phyloP scores from a whole-genome alignment of 1,140 invertebrate genomes.

The Cecropterus lyciades region DNA sequence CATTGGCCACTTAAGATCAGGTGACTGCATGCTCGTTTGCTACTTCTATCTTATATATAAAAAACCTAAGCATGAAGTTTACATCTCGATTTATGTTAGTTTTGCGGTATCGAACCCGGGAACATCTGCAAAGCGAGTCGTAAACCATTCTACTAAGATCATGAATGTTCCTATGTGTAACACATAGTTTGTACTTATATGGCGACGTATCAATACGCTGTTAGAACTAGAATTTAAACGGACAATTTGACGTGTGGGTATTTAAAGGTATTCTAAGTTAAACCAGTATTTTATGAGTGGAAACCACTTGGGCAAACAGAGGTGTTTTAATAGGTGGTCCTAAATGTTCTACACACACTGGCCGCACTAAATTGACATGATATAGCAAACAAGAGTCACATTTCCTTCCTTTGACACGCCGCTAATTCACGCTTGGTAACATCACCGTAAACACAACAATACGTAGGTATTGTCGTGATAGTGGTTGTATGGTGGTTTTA shows the following conservation, averaged over 20 bases:
- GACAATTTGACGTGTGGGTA: neutral
- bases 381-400: constrained; percentile 44
- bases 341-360: constrained; percentile 43
- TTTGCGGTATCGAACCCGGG: too few relatives aligned
- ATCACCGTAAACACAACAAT: neutral
- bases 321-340: constrained; percentile 56
- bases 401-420: constrained; percentile 40
- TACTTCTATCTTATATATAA: too few relatives aligned
- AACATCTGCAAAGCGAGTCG: too few relatives aligned
- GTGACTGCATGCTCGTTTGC: too few relatives aligned
- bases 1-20: too few relatives aligned
- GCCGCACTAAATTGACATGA: constrained; percentile 50
- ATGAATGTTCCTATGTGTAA: too few relatives aligned
- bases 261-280: constrained; percentile 4
- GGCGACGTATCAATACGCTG: neutral
- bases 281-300: constrained; percentile 22
- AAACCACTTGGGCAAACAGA: constrained; percentile 60
- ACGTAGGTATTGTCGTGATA: neutral
- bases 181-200: neutral
- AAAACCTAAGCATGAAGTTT: too few relatives aligned
- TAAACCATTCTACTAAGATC: too few relatives aligned
- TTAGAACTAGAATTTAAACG: constrained; percentile 6
- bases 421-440: constrained; percentile 24
- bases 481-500: neutral
- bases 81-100: too few relatives aligned